Evolutionary conservation across 2,888 invertebrate genomes (phyloP).

Genomic region (Rhagonycha fulva): DNA sequence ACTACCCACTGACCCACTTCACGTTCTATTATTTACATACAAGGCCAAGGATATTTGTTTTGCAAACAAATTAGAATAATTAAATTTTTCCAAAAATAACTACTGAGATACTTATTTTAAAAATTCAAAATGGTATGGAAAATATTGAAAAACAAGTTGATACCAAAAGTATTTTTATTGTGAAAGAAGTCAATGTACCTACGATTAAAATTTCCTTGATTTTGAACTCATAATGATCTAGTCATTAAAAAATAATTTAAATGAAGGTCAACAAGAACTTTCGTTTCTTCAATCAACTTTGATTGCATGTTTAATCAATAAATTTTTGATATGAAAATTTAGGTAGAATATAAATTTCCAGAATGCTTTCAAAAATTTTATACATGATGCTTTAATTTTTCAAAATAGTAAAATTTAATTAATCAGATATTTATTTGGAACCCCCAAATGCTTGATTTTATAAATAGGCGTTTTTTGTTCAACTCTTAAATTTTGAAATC

Average conservation of each 20-base stretch:
- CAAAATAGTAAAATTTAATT: too few species aligned
- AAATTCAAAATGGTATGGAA: too few species aligned
- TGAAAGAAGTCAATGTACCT: constrained; percentile 10
- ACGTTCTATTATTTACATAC: constrained; percentile 32
- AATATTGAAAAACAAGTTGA: not conserved
- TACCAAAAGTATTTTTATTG: not conserved
- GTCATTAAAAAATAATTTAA: constrained; percentile 9
- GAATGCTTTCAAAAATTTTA: not conserved
- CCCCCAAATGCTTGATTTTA: too few species aligned
- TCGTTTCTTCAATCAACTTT: constrained; percentile 14
- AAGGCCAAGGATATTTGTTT: constrained; percentile 34
- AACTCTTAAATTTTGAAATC: not conserved
- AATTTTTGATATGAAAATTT: too few species aligned
- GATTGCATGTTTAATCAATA: too few species aligned
- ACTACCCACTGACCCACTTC: constrained; percentile 37
- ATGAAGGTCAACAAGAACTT: constrained; percentile 18
- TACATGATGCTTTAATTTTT: not conserved
- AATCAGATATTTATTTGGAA: too few species aligned
- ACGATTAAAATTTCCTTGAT: constrained; percentile 26
- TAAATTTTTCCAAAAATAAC: not conserved
- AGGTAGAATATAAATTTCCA: not conserved
- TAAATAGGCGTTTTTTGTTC: too few species aligned
- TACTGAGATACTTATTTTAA: not conserved
- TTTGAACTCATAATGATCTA: constrained; percentile 21
- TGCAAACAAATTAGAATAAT: constrained; percentile 18